These are phyloP conservation scores for Chelon auratus DNA, from an alignment of 2,797 vertebrate species.

Conservation along the genomic window DNA sequence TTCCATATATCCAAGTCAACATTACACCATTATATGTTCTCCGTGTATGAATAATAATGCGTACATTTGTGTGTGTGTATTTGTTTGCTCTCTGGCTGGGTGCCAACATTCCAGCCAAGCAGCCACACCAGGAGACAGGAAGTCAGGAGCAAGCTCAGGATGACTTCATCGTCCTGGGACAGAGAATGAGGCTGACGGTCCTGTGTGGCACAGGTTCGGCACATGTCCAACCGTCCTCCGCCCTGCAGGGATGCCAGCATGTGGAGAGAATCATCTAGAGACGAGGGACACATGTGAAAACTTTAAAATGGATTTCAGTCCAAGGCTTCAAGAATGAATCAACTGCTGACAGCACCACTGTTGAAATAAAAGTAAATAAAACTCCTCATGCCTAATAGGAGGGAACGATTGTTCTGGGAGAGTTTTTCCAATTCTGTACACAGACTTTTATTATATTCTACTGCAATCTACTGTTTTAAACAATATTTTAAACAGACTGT, in stretches of 20 bases:
- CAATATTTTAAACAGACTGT: too few species aligned
- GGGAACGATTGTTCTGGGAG: background rate
- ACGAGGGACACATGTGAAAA: background rate
- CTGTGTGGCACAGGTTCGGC: slow-evolving; percentile 34
- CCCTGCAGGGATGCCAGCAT: background rate
- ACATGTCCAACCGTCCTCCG: slow-evolving; percentile 13
- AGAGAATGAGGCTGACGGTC: slow-evolving; percentile 23
- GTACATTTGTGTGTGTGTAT: background rate
- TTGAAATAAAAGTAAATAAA: background rate
- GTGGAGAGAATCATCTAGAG: background rate
- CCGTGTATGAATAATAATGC: too few species aligned
- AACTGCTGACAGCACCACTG: background rate
- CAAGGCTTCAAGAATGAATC: background rate
- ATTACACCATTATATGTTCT: too few species aligned
- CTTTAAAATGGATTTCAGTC: background rate
- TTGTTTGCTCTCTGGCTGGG: slow-evolving; percentile 6
- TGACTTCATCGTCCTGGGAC: slow-evolving; percentile 49
- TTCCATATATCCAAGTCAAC: too few species aligned
- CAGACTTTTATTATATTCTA: background rate
- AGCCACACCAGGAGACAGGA: slow-evolving; percentile 63
- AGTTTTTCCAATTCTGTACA: background rate
- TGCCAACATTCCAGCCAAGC: slow-evolving; percentile 55
- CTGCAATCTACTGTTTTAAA: background rate
- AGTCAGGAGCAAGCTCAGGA: slow-evolving; percentile 46
- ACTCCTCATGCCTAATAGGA: background rate